Evolutionary conservation across 1,140 invertebrate genomes (phyloP).

Genomic region (Fopius arisanus): DNA sequence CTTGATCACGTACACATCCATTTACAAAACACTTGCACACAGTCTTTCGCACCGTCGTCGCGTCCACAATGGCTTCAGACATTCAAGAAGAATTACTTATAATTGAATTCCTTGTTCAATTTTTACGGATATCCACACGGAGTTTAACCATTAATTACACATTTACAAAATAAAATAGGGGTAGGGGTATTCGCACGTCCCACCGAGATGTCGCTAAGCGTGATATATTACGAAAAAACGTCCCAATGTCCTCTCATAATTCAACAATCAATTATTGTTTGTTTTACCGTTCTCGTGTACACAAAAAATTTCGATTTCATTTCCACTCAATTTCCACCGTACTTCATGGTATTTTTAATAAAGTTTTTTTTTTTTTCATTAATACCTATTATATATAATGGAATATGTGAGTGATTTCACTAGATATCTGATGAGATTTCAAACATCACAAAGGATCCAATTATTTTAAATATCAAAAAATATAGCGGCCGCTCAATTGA

Average conservation of each 20-base stretch:
- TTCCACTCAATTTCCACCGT: conserved; percentile 1
- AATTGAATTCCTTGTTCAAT: not conserved
- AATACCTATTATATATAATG: conserved; percentile 14
- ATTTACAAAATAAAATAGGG: not conserved
- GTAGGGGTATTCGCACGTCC: not conserved
- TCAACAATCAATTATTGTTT: conserved; percentile 10
- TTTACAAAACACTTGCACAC: not conserved
- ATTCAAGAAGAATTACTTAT: not conserved
- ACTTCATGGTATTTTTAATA: conserved; percentile 6
- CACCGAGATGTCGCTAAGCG: not conserved
- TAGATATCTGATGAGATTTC: not conserved
- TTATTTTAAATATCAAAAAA: no score
- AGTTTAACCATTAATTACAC: not conserved
- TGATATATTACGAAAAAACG: conserved; percentile 1
- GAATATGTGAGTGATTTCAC: not conserved
- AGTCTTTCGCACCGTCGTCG: not conserved
- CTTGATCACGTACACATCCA: not conserved
- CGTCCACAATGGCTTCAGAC: no score
- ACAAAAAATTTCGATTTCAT: not conserved
- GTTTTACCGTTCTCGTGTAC: not conserved
- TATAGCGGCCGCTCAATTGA: no score
- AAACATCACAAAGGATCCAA: no score
- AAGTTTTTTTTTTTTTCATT: conserved; percentile 1
- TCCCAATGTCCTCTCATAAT: conserved; percentile 21
- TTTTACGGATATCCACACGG: not conserved